Base-by-base conservation (phyloP, 2,888 invertebrate species). In the Diaprepes abbreviatus region DNA sequence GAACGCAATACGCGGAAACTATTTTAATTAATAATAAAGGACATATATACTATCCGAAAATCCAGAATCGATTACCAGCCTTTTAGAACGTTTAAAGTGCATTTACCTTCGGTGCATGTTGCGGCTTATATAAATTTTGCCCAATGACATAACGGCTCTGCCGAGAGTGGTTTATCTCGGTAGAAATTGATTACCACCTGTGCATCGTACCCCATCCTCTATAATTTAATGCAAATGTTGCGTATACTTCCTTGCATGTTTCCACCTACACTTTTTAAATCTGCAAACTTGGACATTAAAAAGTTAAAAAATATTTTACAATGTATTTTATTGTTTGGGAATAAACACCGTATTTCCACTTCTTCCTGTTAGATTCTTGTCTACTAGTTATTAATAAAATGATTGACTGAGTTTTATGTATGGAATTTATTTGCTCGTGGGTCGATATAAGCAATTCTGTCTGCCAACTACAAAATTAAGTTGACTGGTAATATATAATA, bases 141-240 rank as follows among this genome's bases (percentile, higher is more conserved):
- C 36, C 36, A 38, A 38, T 38, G 36, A 38, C 36, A 14, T 38
- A 38, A 38, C 36, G 14, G 36, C 36, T 14, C 36, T 38, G n/a
- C 36, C 4, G 36, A 38, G 36, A 38, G 36, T 38, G 14, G 36
- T 38, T 1, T 38, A 38, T 38, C 36, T 4, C 14, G 36, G 14
- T 12, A 38, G 14, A 38, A 38, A 38, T 38, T 38, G 12, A 38
- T 38, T 38, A 38, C 36, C 36, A 38, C 14, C 36, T 38, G 36
- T 38, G 14, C 36, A 38, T 4, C 14, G 36, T 38, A 14, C 14
- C 36, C 12, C 12, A 38, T 38, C 12, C 5, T 38, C 12, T 14
- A 38, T 38, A 38, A 38, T 12, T 38, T 38, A 38, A 38, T 14
- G 14, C 14, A 14, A 38, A 38, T 2, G 2, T 38, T 38, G 12